phyloP scores from a whole-genome alignment of 1,140 invertebrate species.

The Kradibia gibbosae region DNA sequence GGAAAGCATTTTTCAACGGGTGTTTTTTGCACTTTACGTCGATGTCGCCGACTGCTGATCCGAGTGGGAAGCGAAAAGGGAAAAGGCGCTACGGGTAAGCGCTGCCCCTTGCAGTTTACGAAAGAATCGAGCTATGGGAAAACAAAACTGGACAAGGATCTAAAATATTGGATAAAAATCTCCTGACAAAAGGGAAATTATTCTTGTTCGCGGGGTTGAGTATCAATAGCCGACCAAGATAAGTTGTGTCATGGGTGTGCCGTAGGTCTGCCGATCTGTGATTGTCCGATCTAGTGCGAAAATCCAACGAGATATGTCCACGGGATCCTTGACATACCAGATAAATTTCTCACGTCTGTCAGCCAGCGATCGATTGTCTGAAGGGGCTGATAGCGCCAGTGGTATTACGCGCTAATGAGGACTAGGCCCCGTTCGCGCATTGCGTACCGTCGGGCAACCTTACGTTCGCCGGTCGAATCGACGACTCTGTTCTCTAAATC shows the following conservation, averaged over 20 bases:
- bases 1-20: neutral
- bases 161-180: no score
- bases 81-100: neutral
- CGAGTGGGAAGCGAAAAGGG: neutral
- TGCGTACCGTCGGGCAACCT: no score
- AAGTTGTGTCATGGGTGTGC: slow-evolving; percentile 18
- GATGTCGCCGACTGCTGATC: neutral
- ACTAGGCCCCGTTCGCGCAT: neutral
- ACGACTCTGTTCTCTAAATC: neutral
- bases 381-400: neutral
- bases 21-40: neutral
- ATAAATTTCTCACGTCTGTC: slow-evolving; percentile 28
- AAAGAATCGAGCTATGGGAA: neutral
- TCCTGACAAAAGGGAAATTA: neutral
- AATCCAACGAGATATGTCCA: neutral
- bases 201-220: neutral
- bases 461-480: slow-evolving; percentile 13
- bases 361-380: neutral
- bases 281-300: no score
- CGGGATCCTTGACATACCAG: slow-evolving; percentile 19
- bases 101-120: neutral
- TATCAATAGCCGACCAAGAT: neutral
- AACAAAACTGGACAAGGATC: neutral
- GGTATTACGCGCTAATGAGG: neutral
- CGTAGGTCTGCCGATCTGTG: slow-evolving; percentile 36